Base-by-base conservation (phyloP, 2,113 vertebrate species). In the Dipodomys ordii region DNA sequence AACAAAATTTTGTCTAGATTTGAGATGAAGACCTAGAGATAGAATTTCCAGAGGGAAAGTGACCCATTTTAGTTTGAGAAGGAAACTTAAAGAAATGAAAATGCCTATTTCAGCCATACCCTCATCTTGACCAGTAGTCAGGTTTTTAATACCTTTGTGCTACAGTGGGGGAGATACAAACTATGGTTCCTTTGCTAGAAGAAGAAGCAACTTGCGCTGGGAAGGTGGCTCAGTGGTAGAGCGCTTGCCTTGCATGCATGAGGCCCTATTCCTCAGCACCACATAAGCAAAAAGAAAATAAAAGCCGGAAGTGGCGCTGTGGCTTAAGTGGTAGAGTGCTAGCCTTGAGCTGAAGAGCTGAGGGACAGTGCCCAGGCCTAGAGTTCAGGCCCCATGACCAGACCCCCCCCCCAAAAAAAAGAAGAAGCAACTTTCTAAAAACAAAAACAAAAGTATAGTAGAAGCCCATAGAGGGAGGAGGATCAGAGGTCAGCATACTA, bases 11-110 rank as follows among this genome's bases (percentile, higher is more conserved):
- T 77, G n/a, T 67, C 15, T 87, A 9, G 32, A 16, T 69, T 88
- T 93, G 44, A 22, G 9, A n/a, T 49, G 62, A 83, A 93, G 78
- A 88, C 49, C 16, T 73, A 19, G 80, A 83, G 27, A 79, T 0
- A 79, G 28, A 13, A 87, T 93, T 90, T 90, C 44, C n/a, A 88
- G 60, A 83, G 30, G 44, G 9, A n/a, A 92, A 46, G 13, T 23
- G 10, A 32, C 3, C 20, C 44, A 20, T 72, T 53, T 89, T 23
- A 18, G 27, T 84, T 80, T 92, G 84, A 22, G 27, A 46, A 79
- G 87, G 60, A 78, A 81, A 15, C 25, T 91, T 64, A 65, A 88
- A 35, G 4, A 83, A 87, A 35, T 71, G 23, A 86, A 3, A 71
- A 39, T 74, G 19, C 7, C 4, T 7, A 16, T 46, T 6, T 85